Conservation (phyloP, 2,888 invertebrate genomes). For the Mimas tiliae region DNA sequence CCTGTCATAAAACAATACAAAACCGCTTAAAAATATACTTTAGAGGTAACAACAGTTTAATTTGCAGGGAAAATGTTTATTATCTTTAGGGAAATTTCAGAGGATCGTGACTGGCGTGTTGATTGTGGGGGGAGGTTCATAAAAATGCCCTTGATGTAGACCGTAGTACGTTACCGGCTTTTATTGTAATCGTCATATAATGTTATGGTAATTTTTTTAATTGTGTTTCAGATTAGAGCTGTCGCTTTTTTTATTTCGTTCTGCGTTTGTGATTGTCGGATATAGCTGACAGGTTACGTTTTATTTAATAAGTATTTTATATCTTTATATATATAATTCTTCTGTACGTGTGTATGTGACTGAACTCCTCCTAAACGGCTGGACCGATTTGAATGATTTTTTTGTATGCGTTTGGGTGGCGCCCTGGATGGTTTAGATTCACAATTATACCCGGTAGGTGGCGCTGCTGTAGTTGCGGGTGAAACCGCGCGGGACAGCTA, state of each 20-base stretch:
- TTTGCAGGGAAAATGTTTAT: constrained; percentile 32
- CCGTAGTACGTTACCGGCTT: constrained; percentile 14
- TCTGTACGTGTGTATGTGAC: too few relatives aligned
- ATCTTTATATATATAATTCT: too few relatives aligned
- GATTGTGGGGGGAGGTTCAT: constrained; percentile 23
- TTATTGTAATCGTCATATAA: constrained; percentile 27
- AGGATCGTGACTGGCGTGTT: constrained; percentile 29
- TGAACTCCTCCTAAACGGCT: too few relatives aligned
- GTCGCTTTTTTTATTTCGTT: constrained; percentile 8
- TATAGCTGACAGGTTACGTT: background rate
- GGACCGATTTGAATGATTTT: too few relatives aligned
- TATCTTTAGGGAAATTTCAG: constrained; percentile 31
- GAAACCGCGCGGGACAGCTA: too few relatives aligned
- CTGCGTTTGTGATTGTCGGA: background rate
- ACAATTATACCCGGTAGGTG: too few relatives aligned
- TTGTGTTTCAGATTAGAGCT: constrained; percentile 13
- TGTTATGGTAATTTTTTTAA: constrained; percentile 25
- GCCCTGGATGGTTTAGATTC: too few relatives aligned
- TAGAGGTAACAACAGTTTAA: constrained; percentile 30
- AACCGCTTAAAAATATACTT: constrained; percentile 26
- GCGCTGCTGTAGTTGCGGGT: too few relatives aligned
- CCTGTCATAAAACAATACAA: background rate
- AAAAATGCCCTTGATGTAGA: background rate
- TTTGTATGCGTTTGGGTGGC: too few relatives aligned
- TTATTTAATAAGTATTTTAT: background rate